Conservation (phyloP, 2,113 vertebrate genomes). For the Gallinago jamesoni region DNA sequence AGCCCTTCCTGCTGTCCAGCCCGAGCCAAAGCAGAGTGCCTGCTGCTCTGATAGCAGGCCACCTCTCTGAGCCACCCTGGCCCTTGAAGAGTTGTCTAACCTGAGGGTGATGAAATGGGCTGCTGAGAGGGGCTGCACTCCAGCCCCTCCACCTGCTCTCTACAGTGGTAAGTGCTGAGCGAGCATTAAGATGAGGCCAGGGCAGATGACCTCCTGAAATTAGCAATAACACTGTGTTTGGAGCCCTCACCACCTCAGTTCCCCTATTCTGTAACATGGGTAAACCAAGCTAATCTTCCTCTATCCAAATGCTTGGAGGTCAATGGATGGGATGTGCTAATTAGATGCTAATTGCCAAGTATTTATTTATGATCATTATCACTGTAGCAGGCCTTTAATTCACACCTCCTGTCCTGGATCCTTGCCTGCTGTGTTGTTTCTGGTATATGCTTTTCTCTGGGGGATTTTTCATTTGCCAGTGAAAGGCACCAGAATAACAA, state of each 20-base stretch:
- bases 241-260: background rate
- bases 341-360: slow-evolving; percentile 46
- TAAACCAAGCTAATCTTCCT: background rate
- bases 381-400: slow-evolving; percentile 43
- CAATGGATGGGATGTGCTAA: slow-evolving; percentile 43
- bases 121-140: background rate
- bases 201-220: background rate
- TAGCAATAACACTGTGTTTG: background rate
- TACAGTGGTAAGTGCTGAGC: background rate
- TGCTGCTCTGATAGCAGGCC: background rate
- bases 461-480: background rate
- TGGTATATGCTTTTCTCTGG: background rate
- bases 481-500: background rate
- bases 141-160: background rate
- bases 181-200: accelerated
- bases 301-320: slow-evolving; percentile 40
- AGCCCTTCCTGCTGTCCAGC: background rate
- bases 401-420: slow-evolving; percentile 48
- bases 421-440: background rate
- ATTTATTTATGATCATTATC: slow-evolving; percentile 62
- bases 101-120: background rate
- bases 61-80: background rate
- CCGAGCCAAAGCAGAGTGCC: background rate
- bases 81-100: background rate
- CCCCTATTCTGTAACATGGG: background rate